Percentiles rank a stretch among this genome's conserved stretches.
These are phyloP conservation scores for Trichogramma pretiosum DNA, from an alignment of 1,140 invertebrate genomes.

Conservation along the genomic window DNA sequence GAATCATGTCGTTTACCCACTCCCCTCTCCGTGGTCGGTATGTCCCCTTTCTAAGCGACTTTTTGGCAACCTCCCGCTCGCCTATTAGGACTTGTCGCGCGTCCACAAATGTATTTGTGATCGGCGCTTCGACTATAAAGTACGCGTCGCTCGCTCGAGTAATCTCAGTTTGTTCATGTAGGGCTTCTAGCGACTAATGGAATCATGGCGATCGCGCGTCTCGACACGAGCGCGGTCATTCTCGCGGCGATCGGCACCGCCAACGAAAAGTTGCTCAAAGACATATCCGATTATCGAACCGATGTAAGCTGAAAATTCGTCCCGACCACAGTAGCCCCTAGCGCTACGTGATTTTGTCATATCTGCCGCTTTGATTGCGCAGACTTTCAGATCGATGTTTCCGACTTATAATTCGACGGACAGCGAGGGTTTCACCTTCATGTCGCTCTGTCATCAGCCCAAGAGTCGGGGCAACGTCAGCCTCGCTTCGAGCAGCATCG, in stretches of 20 bases:
- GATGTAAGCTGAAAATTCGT: slow-evolving; percentile 38
- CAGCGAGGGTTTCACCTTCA: slow-evolving; percentile 60
- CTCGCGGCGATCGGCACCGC: slow-evolving; percentile 59
- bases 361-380: slow-evolving; percentile 10
- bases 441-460: slow-evolving; percentile 58
- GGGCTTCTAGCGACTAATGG: slow-evolving; percentile 50
- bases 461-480: slow-evolving; percentile 55
- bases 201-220: slow-evolving; percentile 48
- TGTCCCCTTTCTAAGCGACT: too few species aligned
- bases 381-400: slow-evolving; percentile 58
- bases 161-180: slow-evolving; percentile 17
- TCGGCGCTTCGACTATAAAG: too few species aligned
- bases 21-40: too few species aligned
- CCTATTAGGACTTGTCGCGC: not conserved
- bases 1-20: too few species aligned
- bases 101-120: too few species aligned
- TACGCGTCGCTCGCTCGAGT: too few species aligned
- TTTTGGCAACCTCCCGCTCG: too few species aligned
- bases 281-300: slow-evolving; percentile 57
- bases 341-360: too few species aligned
- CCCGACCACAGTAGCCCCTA: not conserved
- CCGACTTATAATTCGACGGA: slow-evolving; percentile 52
- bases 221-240: slow-evolving; percentile 48
- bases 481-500: slow-evolving; percentile 49
- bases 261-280: slow-evolving; percentile 54